phyloP scores from a whole-genome alignment of 2,888 invertebrate species.

The Xestia sexstrigata region DNA sequence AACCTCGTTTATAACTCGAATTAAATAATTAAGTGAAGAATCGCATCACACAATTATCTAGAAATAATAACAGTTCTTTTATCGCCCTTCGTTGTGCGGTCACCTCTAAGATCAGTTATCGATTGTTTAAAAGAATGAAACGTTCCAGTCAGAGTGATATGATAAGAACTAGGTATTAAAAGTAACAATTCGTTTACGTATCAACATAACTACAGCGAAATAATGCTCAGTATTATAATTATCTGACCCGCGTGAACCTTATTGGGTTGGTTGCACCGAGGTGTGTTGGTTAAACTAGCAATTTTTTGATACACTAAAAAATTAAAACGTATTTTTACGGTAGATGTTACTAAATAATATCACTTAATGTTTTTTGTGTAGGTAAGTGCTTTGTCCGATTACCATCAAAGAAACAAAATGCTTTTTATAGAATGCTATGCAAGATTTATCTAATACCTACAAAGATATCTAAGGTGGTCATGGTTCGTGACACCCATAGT shows the following conservation, averaged over 20 bases:
- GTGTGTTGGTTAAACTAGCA: conserved; percentile 16
- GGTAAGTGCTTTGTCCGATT: neutral
- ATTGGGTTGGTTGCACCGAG: conserved; percentile 59
- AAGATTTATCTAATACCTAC: neutral
- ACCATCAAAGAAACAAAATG: neutral
- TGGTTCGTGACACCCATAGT: neutral
- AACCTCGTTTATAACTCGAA: conserved; percentile 78
- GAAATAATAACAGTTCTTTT: conserved; percentile 64
- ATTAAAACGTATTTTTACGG: neutral
- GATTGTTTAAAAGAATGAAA: conserved; percentile 64
- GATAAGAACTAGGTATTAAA: conserved; percentile 72
- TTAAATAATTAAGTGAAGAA: conserved; percentile 78
- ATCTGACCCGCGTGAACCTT: conserved; percentile 77
- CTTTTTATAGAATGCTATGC: neutral
- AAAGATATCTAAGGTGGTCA: neutral
- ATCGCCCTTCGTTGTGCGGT: conserved; percentile 53
- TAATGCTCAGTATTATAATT: conserved; percentile 78
- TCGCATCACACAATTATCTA: conserved; percentile 71
- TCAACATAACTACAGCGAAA: conserved; percentile 73
- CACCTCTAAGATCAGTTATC: conserved; percentile 60
- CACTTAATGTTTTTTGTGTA: neutral
- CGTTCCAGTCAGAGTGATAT: conserved; percentile 43
- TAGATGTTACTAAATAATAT: neutral
- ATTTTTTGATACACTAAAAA: neutral
- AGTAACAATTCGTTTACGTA: conserved; percentile 76